Evolutionary conservation across 2,113 vertebrate genomes (phyloP).

Genomic region (Megalops atlanticus): DNA sequence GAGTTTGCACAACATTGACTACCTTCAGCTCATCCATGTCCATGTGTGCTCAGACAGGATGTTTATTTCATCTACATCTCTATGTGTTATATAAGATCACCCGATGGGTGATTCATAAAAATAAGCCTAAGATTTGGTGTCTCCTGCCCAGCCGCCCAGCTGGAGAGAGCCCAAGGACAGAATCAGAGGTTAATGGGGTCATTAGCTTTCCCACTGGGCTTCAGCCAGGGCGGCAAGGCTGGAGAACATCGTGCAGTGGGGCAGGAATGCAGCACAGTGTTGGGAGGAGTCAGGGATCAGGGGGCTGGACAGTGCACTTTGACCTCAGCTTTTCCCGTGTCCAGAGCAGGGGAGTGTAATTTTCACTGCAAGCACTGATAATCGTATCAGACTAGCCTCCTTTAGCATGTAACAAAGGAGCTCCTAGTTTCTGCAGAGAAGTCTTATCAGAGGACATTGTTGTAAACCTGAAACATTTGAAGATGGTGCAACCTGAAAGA

Average conservation of each 20-base stretch:
- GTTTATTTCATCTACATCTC: neutral
- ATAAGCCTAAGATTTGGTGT: neutral
- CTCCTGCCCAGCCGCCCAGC: neutral
- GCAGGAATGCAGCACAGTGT: conserved; percentile 18
- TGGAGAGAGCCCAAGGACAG: conserved; percentile 29
- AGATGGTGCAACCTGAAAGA: no score
- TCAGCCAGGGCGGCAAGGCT: neutral
- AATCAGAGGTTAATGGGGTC: conserved; percentile 32
- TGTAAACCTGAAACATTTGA: conserved; percentile 8
- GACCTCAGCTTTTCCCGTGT: conserved; percentile 16
- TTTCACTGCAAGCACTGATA: conserved; percentile 15
- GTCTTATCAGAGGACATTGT: neutral
- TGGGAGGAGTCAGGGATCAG: conserved; percentile 23
- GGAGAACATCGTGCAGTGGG: conserved; percentile 20
- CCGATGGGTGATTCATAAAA: conserved; percentile 25
- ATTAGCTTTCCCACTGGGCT: conserved; percentile 28
- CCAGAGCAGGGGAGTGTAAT: conserved; percentile 6
- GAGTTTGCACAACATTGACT: no score
- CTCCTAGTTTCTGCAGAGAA: neutral
- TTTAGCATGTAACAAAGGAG: neutral
- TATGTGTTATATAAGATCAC: neutral
- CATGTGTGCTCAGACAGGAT: neutral
- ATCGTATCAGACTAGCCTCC: neutral
- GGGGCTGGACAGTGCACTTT: conserved; percentile 10
- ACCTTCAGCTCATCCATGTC: neutral